Conservation (phyloP, 2,113 vertebrate species). For the Grantiella picta region DNA sequence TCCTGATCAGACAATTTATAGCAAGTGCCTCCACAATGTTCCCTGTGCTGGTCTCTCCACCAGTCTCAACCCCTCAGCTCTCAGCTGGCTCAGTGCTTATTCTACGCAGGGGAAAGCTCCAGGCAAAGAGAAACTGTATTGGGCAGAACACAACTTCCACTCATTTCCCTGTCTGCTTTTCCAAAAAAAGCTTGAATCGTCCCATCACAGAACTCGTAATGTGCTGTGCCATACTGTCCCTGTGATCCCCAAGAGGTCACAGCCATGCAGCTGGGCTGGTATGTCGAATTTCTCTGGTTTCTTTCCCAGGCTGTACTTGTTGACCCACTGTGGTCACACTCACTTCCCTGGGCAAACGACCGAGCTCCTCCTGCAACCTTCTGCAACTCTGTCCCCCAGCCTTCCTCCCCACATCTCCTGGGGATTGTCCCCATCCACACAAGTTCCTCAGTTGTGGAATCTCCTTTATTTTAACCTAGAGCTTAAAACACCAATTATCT, state of each 20-base stretch:
- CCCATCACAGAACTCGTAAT: accelerated
- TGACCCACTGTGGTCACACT: not conserved
- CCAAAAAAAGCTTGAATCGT: not conserved
- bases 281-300: accelerated
- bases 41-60: not conserved
- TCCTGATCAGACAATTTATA: not conserved
- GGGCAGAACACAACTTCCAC: not conserved
- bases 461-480: not conserved
- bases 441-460: not conserved
- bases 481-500: not conserved
- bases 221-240: not conserved
- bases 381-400: not conserved
- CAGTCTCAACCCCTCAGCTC: accelerated
- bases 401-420: accelerated
- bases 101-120: not conserved
- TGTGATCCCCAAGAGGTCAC: not conserved
- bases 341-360: not conserved
- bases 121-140: not conserved
- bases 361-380: not conserved
- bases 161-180: not conserved
- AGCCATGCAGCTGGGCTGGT: not conserved
- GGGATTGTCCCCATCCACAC: not conserved
- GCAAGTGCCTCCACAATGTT: not conserved
- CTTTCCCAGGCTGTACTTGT: accelerated
- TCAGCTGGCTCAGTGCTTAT: not conserved